These are phyloP conservation scores for Zaprionus vittiger DNA, from an alignment of 1,140 invertebrate species.

Conservation along the genomic window DNA sequence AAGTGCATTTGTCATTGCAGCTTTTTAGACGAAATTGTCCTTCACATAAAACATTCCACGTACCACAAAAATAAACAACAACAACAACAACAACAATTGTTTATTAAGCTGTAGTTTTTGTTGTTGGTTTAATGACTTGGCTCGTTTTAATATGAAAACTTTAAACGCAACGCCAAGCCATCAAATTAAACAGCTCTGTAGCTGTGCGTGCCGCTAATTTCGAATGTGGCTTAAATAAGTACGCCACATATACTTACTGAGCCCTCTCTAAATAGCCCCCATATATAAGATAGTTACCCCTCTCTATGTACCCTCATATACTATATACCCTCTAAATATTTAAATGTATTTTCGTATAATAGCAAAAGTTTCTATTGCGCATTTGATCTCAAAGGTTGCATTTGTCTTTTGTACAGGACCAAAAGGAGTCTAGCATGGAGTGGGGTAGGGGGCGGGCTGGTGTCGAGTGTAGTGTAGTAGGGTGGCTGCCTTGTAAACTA, in stretches of 20 bases:
- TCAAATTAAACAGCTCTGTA: constrained; percentile 31
- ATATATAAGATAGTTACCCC: background rate
- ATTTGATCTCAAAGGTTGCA: constrained; percentile 45
- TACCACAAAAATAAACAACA: constrained; percentile 26
- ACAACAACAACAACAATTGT: constrained; percentile 24
- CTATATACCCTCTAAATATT: constrained; percentile 10
- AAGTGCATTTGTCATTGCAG: constrained; percentile 36
- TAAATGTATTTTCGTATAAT: background rate
- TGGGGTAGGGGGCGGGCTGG: background rate
- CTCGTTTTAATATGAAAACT: constrained; percentile 31
- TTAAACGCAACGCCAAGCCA: constrained; percentile 16
- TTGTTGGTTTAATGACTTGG: constrained; percentile 28
- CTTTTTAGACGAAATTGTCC: constrained; percentile 35
- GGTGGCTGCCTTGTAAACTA: constrained; percentile 38
- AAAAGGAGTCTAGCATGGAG: background rate
- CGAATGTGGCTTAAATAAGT: constrained; percentile 9
- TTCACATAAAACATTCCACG: constrained; percentile 39
- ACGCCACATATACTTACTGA: background rate
- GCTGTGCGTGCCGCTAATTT: constrained; percentile 31
- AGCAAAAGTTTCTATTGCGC: constrained; percentile 10
- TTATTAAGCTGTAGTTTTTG: constrained; percentile 12
- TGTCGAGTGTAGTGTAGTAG: constrained; percentile 9
- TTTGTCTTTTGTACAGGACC: constrained; percentile 3
- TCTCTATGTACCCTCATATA: background rate
- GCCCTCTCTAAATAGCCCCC: background rate